Conservation (phyloP, 2,888 invertebrate genomes). For the Drosophila demipolita region DNA sequence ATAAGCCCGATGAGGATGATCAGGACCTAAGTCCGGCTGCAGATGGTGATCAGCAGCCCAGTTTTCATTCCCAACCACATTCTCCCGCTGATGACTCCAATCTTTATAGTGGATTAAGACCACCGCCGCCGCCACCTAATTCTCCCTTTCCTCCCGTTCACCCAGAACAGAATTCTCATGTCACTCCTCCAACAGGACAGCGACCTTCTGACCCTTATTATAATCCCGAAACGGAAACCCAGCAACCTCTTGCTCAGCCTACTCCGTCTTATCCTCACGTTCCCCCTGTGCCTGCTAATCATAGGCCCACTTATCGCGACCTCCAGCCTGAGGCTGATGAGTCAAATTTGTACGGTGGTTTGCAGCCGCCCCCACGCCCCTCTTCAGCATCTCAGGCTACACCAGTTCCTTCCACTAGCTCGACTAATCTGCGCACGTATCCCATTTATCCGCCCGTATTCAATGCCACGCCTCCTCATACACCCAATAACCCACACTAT, state of each 20-base stretch:
- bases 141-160: neutral
- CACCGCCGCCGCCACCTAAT: conserved; percentile 24
- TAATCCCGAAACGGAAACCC: conserved; percentile 18
- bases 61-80: neutral
- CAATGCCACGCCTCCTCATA: conserved; percentile 58
- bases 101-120: conserved; percentile 44
- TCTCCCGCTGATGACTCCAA: neutral
- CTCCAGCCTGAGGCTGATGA: conserved; percentile 25
- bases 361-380: conserved; percentile 36
- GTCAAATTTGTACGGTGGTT: conserved; percentile 61
- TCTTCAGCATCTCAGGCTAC: conserved; percentile 1
- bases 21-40: neutral
- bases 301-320: conserved; percentile 19
- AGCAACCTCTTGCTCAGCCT: conserved; percentile 12
- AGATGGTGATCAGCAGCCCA: conserved; percentile 21
- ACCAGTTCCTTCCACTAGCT: neutral
- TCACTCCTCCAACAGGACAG: conserved; percentile 30
- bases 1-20: conserved; percentile 14
- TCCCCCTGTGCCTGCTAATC: conserved; percentile 13
- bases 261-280: neutral
- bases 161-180: conserved; percentile 17
- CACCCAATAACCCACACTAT: conserved; percentile 74
- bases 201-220: conserved; percentile 39
- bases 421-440: conserved; percentile 55
- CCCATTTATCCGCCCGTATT: conserved; percentile 70